Base-by-base conservation (phyloP, 1,140 invertebrate genomes). In the Wasmannia auropunctata region DNA sequence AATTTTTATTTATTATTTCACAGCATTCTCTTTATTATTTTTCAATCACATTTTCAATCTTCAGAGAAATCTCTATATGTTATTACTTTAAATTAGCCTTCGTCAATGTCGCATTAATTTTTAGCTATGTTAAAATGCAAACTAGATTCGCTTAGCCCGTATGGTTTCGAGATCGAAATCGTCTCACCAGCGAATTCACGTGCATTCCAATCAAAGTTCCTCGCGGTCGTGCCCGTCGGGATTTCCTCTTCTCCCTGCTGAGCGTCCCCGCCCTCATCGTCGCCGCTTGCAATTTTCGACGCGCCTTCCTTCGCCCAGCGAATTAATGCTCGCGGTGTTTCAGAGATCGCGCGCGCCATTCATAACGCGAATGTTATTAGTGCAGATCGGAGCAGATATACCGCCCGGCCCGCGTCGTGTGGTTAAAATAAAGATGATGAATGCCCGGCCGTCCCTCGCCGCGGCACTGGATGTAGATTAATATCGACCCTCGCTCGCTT, bases 341-440 rank as follows among this genome's bases (percentile, higher is more conserved):
- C 87, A 91, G 76, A 62, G 88, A 92, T 91, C 88, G 87, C 90
- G 86, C 88, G 60, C 87, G 88, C 91, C 91, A 92, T 92, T 92
- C 91, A 92, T 92, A 92, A 92, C 86, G 91, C 91, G 91, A 93
- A 93, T 93, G 92, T 93, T 93, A 93, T 93, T 93, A 93, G 93
- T 79, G 92, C 91, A 93, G 92, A 93, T 93, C 92, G 83, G 87
- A 91, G 90, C 89, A 86, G 92, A 93, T 93, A 93, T 90, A 90
- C 90, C 91, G 88, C 37, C 91, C 67, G 80, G 87, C 46, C 88
- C 88, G 76, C 76, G 88, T 94, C 91, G 90, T 92, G 90, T 93
- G 92, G 92, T 93, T 93, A 93, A 93, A 93, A 94, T 92, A 93
- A 93, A 93, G 92, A 93, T 94, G 93, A 93, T 92, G 89, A 93